Conservation (phyloP, 2,113 vertebrate genomes). For the Oxyruncus cristatus region DNA sequence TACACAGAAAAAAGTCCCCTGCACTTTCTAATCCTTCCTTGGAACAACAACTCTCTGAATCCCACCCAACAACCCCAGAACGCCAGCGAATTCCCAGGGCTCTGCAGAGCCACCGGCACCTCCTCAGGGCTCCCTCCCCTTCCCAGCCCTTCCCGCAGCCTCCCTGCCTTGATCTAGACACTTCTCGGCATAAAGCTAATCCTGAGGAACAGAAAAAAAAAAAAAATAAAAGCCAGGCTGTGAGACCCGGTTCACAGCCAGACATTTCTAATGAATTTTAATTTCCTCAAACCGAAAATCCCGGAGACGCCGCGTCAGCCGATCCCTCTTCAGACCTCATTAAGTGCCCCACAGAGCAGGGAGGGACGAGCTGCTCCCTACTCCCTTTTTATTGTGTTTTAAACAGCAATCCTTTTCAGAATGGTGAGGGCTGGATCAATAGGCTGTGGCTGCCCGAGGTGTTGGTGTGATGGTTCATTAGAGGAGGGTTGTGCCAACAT, state of each 20-base stretch:
- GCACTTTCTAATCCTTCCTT: not conserved
- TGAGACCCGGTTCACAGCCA: not conserved
- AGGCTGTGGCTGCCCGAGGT: not conserved
- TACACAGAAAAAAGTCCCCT: not conserved
- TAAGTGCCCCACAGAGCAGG: not conserved
- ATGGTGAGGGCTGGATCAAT: not conserved
- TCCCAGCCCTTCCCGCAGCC: not conserved
- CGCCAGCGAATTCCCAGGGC: not conserved
- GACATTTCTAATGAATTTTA: not conserved
- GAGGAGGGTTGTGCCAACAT: not conserved
- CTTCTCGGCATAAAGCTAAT: not conserved
- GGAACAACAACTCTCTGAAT: not conserved
- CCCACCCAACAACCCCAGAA: not conserved
- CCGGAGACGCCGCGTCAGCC: accelerated
- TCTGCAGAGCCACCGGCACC: not conserved
- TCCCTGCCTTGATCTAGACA: accelerated
- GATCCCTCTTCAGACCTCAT: not conserved
- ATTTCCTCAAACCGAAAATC: not conserved
- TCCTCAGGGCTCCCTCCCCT: not conserved
- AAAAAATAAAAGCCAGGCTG: too few species aligned
- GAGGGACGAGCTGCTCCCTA: not conserved
- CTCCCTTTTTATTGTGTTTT: not conserved
- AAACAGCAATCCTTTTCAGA: not conserved
- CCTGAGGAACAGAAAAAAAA: not conserved
- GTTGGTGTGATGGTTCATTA: not conserved